Evolutionary conservation across 2,113 vertebrate species (phyloP).

Genomic region (Rhea pennata): DNA sequence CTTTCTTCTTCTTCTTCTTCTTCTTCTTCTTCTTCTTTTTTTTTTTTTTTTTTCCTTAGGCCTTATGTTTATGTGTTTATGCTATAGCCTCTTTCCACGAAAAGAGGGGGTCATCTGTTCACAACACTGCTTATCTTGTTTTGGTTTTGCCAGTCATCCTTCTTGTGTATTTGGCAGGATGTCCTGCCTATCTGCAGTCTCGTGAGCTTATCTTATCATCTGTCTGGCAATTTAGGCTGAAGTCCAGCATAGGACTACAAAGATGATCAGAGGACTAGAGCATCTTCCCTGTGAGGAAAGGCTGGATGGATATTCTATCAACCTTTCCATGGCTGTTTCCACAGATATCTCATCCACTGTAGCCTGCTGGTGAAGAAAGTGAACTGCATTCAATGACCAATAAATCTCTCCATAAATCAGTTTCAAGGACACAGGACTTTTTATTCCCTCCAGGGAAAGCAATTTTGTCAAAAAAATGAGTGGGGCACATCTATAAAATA

Average conservation of each 20-base stretch:
- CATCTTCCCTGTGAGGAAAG: no score
- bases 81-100: background rate
- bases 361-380: background rate
- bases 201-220: background rate
- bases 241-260: no score
- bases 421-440: background rate
- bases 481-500: background rate
- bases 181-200: background rate
- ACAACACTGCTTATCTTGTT: accelerated
- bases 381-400: background rate
- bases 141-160: background rate
- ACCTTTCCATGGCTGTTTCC: background rate
- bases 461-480: background rate
- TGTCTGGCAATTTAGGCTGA: background rate
- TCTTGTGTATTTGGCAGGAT: background rate
- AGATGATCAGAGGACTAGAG: no score
- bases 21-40: background rate
- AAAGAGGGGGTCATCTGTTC: background rate
- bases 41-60: background rate
- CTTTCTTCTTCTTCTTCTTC: background rate
- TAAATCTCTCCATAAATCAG: background rate
- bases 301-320: background rate
- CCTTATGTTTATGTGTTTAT: background rate
- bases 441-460: background rate
- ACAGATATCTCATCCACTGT: background rate